Evolutionary conservation across 2,888 invertebrate species (phyloP).

Genomic region (Caenorhabditis parvicauda): DNA sequence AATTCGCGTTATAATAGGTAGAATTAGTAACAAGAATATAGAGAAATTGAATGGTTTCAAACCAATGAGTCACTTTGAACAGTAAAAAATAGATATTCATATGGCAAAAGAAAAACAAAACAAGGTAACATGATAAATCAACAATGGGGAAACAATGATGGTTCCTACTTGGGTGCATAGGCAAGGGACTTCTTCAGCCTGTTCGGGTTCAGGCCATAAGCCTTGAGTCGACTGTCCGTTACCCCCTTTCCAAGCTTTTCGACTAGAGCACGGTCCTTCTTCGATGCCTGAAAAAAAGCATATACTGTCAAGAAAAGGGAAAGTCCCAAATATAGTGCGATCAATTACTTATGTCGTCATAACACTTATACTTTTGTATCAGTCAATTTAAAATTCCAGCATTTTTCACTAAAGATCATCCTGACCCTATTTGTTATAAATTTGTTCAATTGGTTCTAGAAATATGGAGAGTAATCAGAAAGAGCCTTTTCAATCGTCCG

Average conservation of each 20-base stretch:
- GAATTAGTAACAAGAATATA: slow-evolving; percentile 5
- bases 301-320: too few species aligned
- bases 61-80: neutral
- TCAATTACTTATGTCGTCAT: too few species aligned
- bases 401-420: too few species aligned
- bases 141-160: neutral
- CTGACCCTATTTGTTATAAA: too few species aligned
- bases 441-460: too few species aligned
- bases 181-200: slow-evolving; percentile 76
- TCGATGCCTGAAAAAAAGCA: too few species aligned
- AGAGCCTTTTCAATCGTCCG: too few species aligned
- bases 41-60: slow-evolving; percentile 4
- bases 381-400: too few species aligned
- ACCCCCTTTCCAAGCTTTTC: slow-evolving; percentile 20
- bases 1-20: neutral
- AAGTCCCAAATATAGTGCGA: too few species aligned
- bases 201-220: slow-evolving; percentile 87
- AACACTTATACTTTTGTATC: too few species aligned
- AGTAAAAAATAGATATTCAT: neutral
- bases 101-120: neutral
- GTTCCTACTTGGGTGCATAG: slow-evolving; percentile 17
- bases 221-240: slow-evolving; percentile 77
- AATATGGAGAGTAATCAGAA: too few species aligned
- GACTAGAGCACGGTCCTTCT: slow-evolving; percentile 21
- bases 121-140: neutral